Base-by-base conservation (phyloP, 1,140 invertebrate genomes). In the Kradibia gibbosae region DNA sequence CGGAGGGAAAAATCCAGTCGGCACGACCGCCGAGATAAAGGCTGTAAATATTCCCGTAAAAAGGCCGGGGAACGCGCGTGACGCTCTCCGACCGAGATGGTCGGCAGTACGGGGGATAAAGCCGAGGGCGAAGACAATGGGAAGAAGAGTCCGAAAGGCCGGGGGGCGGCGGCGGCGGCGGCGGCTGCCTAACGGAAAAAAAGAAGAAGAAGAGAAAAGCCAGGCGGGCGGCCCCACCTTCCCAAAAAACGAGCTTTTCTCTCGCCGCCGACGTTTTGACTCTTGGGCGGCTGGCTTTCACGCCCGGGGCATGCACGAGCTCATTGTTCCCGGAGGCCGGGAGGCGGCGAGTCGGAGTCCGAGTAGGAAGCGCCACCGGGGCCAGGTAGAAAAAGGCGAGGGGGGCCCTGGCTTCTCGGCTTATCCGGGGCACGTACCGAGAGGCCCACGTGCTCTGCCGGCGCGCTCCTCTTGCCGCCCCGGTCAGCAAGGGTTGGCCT, bases 11-110 rank as follows among this genome's bases (percentile, higher is more conserved):
- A 67, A n/a, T 39, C 4, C 34, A 34, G 34, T 39, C 62, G 62
- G 36, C 62, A 39, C 3, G 62, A 67, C 39, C 39, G 34, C 20
- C 62, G n/a, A 67, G 62, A 67, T 67, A 67, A 39, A 67, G n/a
- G 62, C 62, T 39, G 62, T 67, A 67, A 67, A 67, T 67, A 65
- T 67, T 67, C 62, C 15, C 17, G 36, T n/a, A 67, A 53, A 67
- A 67, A 36, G 62, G 34, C 34, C 50, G 50, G 42, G 42, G 42
- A 45, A 45, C 42, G 42, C 42, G 13, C n/a, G n/a, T n/a, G n/a
- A n/a, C n/a, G n/a, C n/a, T n/a, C n/a, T n/a, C n/a, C n/a, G n/a
- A n/a, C n/a, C n/a, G n/a, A n/a, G n/a, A n/a, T 25, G 22, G n/a
- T 20, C 8, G 25, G 10, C n/a, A 20, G 53, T n/a, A 25, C 53